phyloP scores from a whole-genome alignment of 1,140 invertebrate species.

The Oryctes rhinoceros region DNA sequence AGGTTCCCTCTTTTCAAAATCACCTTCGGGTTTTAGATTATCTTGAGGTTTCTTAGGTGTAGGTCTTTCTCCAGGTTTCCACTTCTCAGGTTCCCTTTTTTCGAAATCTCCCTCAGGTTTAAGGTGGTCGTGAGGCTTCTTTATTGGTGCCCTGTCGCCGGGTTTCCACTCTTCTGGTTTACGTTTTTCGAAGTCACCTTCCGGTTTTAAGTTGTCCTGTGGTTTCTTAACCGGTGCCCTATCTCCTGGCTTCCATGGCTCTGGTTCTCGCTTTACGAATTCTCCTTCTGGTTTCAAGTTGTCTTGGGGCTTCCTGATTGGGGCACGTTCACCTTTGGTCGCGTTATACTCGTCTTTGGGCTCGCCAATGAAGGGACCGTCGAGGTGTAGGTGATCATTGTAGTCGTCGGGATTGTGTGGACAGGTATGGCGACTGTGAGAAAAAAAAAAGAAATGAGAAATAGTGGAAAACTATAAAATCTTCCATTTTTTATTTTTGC shows the following conservation, averaged over 20 bases:
- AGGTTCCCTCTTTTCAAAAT: constrained; percentile 61
- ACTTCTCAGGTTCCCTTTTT: constrained; percentile 61
- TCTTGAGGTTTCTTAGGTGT: constrained; percentile 68
- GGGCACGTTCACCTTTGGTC: constrained; percentile 64
- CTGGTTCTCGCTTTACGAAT: constrained; percentile 58
- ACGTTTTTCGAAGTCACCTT: constrained; percentile 64
- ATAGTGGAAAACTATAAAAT: neutral
- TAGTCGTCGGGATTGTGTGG: constrained; percentile 61
- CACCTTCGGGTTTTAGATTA: constrained; percentile 62
- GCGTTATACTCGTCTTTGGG: constrained; percentile 66
- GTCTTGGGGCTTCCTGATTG: constrained; percentile 66
- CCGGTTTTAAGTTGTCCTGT: constrained; percentile 66
- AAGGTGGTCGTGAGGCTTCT: constrained; percentile 68
- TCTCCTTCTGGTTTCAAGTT: constrained; percentile 69
- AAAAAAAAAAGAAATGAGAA: constrained; percentile 38
- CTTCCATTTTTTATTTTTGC: too few relatives aligned
- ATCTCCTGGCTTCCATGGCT: constrained; percentile 61
- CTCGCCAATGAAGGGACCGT: constrained; percentile 66
- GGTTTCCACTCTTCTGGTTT: constrained; percentile 64
- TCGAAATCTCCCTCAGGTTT: constrained; percentile 71
- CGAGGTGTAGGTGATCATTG: constrained; percentile 66
- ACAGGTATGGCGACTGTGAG: constrained; percentile 65
- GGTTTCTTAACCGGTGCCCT: constrained; percentile 59
- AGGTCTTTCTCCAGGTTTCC: constrained; percentile 61
- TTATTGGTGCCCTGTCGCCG: constrained; percentile 69